phyloP scores from a whole-genome alignment of 1,140 invertebrate species.

The Prorops nasuta region DNA sequence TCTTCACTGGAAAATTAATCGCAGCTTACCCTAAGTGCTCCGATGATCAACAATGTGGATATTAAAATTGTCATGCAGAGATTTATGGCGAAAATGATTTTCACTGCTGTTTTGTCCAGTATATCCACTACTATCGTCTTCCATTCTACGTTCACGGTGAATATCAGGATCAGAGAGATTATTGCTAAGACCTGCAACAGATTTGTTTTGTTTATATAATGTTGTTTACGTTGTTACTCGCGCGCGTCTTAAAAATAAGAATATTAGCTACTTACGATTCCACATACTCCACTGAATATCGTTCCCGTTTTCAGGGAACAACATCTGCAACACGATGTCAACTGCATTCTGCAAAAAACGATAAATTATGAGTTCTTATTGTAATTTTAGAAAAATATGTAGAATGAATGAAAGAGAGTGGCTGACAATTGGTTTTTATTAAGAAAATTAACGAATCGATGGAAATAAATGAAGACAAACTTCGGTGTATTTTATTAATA shows the following conservation, averaged over 20 bases:
- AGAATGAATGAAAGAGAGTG: too few species aligned
- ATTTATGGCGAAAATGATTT: constrained; percentile 77
- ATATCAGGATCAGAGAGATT: constrained; percentile 58
- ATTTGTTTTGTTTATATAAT: background rate
- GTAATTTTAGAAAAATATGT: too few species aligned
- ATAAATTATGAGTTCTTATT: too few species aligned
- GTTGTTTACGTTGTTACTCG: background rate
- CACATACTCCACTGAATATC: constrained; percentile 65
- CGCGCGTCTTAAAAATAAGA: background rate
- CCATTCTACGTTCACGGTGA: constrained; percentile 62
- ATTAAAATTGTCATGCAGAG: constrained; percentile 79
- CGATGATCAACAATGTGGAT: constrained; percentile 71
- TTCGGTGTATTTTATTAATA: too few species aligned
- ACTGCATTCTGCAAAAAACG: constrained; percentile 28
- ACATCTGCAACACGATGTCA: constrained; percentile 65
- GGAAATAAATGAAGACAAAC: too few species aligned
- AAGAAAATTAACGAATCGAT: too few species aligned
- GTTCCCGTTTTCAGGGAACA: constrained; percentile 69
- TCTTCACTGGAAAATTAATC: constrained; percentile 54
- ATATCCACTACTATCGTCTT: constrained; percentile 70
- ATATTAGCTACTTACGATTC: constrained; percentile 60
- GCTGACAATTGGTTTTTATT: too few species aligned
- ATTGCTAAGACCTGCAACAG: constrained; percentile 61
- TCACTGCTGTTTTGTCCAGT: constrained; percentile 60
- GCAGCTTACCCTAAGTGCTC: constrained; percentile 66